Percentiles rank a stretch among this genome's conserved stretches.
These are phyloP conservation scores for Paramormyrops hopkinsi DNA, from an alignment of 2,797 vertebrate species.

Conservation along the genomic window DNA sequence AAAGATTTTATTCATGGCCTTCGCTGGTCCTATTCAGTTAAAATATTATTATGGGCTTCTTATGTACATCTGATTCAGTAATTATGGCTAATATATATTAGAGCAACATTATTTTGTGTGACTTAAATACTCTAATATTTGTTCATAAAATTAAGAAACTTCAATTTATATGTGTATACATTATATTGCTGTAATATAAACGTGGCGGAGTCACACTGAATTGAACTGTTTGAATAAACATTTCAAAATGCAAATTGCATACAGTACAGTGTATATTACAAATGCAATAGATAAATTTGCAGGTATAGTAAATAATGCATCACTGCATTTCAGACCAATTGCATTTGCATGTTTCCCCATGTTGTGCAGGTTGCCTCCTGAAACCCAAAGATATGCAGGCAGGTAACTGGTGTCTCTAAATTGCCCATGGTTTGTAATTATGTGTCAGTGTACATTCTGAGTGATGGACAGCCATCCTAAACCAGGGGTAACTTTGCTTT, in stretches of 20 bases:
- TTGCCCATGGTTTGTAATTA: background rate
- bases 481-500: background rate
- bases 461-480: background rate
- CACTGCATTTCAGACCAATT: background rate
- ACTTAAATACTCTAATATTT: background rate
- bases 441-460: background rate
- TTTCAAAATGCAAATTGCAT: background rate
- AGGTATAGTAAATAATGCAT: background rate
- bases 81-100: background rate
- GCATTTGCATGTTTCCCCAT: background rate
- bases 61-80: background rate
- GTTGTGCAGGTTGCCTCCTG: background rate
- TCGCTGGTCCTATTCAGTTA: background rate
- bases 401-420: background rate
- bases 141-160: background rate
- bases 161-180: background rate
- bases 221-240: background rate
- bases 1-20: background rate
- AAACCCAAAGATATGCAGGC: background rate
- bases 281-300: background rate
- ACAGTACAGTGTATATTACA: background rate
- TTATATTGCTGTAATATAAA: background rate
- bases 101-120: background rate
- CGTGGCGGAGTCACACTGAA: background rate
- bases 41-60: background rate